Conservation (phyloP, 2,888 invertebrate genomes). For the Resseliella maxima region DNA sequence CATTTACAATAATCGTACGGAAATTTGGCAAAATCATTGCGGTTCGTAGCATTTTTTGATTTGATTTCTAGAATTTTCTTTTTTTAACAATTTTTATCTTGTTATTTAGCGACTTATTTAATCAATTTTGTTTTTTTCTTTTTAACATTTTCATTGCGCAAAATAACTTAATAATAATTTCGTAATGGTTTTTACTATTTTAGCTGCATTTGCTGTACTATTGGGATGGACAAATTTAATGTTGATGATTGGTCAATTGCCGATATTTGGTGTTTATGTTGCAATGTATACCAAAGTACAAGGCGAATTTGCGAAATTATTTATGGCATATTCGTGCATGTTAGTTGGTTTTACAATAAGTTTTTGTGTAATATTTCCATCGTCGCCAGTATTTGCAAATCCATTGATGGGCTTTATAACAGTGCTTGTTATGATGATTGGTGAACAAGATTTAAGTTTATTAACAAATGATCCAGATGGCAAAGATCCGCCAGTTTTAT, state of each 20-base stretch:
- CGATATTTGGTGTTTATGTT: conserved; percentile 88
- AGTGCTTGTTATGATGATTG: conserved; percentile 90
- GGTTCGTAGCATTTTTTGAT: no score
- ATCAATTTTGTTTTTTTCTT: no score
- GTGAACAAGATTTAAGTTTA: conserved; percentile 82
- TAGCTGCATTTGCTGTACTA: conserved; percentile 84
- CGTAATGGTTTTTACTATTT: not conserved
- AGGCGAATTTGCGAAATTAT: conserved; percentile 86
- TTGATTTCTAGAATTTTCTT: not conserved
- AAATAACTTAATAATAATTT: not conserved
- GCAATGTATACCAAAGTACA: conserved; percentile 91
- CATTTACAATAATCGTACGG: conserved; percentile 80
- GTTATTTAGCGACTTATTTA: no score
- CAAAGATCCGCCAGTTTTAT: conserved; percentile 78
- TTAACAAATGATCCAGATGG: conserved; percentile 81
- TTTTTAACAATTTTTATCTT: not conserved
- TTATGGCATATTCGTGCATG: conserved; percentile 86
- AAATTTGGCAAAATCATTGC: conserved; percentile 90
- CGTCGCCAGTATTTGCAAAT: conserved; percentile 83
- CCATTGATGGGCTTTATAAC: conserved; percentile 87
- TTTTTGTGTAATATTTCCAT: conserved; percentile 88
- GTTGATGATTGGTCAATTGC: conserved; percentile 90
- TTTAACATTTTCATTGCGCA: not conserved
- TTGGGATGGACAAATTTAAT: conserved; percentile 91
- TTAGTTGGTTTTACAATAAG: conserved; percentile 88